phyloP scores from a whole-genome alignment of 2,797 vertebrate species.

The Nyctalus aviator region DNA sequence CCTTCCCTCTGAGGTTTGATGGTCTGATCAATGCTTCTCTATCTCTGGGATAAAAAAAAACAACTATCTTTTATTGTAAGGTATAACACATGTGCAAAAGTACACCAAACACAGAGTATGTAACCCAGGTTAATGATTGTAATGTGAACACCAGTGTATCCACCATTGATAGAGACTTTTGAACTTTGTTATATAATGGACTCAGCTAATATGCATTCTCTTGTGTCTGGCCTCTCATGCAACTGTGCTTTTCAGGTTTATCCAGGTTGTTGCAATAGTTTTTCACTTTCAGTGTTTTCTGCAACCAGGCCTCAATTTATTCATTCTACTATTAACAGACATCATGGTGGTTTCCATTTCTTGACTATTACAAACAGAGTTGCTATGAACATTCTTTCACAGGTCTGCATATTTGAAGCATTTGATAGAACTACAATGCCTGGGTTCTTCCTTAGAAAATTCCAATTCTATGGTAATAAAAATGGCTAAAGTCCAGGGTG shows the following conservation, averaged over 20 bases:
- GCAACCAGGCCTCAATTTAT: neutral
- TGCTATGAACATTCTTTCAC: neutral
- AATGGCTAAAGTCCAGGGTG: neutral
- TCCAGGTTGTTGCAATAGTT: neutral
- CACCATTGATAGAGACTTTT: neutral
- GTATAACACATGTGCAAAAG: neutral
- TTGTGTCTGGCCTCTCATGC: neutral
- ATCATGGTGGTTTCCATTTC: neutral
- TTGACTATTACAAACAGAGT: neutral
- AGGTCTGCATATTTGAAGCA: neutral
- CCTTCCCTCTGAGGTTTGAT: no score
- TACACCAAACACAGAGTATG: neutral
- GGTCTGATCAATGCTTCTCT: no score
- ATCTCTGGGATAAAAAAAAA: neutral
- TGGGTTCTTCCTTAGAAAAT: neutral
- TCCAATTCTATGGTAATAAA: neutral
- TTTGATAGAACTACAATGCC: neutral
- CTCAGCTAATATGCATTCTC: neutral
- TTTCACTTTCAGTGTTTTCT: neutral
- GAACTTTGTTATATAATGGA: neutral
- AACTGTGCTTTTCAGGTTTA: neutral
- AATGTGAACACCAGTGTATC: neutral
- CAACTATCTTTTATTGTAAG: neutral
- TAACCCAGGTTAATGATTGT: neutral
- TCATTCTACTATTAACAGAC: neutral